A percentile compares a stretch with the other conserved stretches of the same genome.
Evolutionary conservation across 2,797 vertebrate species (phyloP).

Genomic region (Myripristis jacobus): DNA sequence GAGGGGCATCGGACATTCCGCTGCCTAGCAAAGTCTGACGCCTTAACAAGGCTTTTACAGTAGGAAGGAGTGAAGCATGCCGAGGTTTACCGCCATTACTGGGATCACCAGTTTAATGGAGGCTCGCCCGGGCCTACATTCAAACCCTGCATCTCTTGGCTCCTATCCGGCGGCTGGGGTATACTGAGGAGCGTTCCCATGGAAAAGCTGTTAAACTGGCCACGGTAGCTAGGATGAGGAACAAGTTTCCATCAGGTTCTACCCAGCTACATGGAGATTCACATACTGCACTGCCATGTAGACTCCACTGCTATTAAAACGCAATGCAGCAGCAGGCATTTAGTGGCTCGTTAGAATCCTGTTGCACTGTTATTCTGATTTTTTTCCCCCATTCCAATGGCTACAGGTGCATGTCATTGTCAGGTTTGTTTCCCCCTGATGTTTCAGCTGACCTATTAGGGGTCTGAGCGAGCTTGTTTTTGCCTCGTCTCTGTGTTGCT

Average conservation of each 20-base stretch:
- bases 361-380: conserved; percentile 6
- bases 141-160: conserved; percentile 80
- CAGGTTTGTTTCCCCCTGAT: conserved; percentile 40
- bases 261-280: conserved; percentile 54
- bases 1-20: conserved; percentile 32
- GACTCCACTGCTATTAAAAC: conserved; percentile 21
- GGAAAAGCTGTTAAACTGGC: conserved; percentile 82
- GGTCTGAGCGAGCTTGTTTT: conserved; percentile 66
- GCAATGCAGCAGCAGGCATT: conserved; percentile 20
- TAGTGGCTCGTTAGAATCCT: conserved; percentile 1
- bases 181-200: conserved; percentile 71
- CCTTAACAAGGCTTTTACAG: conserved; percentile 77
- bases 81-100: conserved; percentile 77
- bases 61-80: conserved; percentile 81
- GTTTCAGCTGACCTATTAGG: conserved; percentile 44
- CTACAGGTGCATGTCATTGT: conserved; percentile 44
- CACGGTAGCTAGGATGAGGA: conserved; percentile 72
- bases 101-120: conserved; percentile 76
- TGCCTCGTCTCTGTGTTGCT: conserved; percentile 71
- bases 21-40: conserved; percentile 50
- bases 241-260: conserved; percentile 80
- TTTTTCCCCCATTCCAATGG: conserved; percentile 16
- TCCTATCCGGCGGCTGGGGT: conserved; percentile 55
- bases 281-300: conserved; percentile 48
- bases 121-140: conserved; percentile 65